Evolutionary conservation across 92 coral and sea anemone species (phyloP), one percentile per base, ranked within the genome.

Genomic region (Bergia sp.): DNA sequence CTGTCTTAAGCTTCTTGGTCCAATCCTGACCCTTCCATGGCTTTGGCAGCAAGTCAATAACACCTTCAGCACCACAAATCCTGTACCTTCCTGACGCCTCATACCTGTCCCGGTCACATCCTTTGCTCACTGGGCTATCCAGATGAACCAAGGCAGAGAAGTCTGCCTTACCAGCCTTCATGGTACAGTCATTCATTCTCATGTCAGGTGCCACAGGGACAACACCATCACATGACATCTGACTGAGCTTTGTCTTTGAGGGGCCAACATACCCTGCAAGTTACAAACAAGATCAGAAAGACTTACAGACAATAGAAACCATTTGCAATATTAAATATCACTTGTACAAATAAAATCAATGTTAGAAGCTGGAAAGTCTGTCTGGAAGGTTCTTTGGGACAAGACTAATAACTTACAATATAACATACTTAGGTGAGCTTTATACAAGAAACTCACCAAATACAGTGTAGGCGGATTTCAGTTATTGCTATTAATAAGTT

Each of bases 91-190:
- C 98, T 37, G 99, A 97, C 0, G 98, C 98, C 61, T 92, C 95
- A 61, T 93, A 97, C 4, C 89, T 83, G 57, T 95, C 95, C 0
- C 99, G 93, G 86, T 97, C 99, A 86, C 99, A 97, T 29, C 96
- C 98, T 86, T 86, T 94, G 11, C 93, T 95, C 13, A 94, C 90
- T 1, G 41, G 61, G 16, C 94, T 95, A 43, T 89, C 86, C 92
- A 97, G 50, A 43, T 74, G 80, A 61, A 97, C 93, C 38, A 83
- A 23, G 11, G 98, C 98, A 42, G 96, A 87, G 85, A 93, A 93
- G 20, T 93, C 89, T 4, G 96, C 94, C 71, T 92, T 85, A 20
- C 89, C 69, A 21, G 45, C 86, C 79, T 92, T 91, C 76, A 79
- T 82, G 5, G 93, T 91, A 39, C 99, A 97, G 45, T 83, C 85